Conservation (phyloP, 2,888 invertebrate species). For the Agonopterix arenella region DNA sequence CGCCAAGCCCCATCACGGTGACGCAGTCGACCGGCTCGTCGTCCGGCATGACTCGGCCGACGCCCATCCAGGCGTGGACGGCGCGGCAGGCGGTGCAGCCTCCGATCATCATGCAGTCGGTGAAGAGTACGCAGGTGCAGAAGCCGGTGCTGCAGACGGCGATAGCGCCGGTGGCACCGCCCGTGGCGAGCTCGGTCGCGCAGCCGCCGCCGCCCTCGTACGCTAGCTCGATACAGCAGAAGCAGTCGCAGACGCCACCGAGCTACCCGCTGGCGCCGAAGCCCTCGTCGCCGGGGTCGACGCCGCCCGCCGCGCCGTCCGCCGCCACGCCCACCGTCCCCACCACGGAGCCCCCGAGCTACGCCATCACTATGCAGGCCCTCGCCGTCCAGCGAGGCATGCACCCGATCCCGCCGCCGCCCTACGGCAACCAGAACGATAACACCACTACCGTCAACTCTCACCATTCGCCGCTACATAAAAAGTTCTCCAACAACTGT, state of each 20-base stretch:
- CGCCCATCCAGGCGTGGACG: slow-evolving; percentile 90
- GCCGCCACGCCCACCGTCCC: slow-evolving; percentile 76
- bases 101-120: slow-evolving; percentile 97
- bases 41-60: slow-evolving; percentile 84
- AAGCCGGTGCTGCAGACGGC: slow-evolving; percentile 97
- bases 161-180: slow-evolving; percentile 91
- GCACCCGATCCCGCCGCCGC: slow-evolving; percentile 82
- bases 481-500: slow-evolving; percentile 80
- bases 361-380: slow-evolving; percentile 93
- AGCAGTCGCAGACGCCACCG: slow-evolving; percentile 73
- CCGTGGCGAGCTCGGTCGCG: slow-evolving; percentile 64
- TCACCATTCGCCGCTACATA: slow-evolving; percentile 80
- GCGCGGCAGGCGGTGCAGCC: slow-evolving; percentile 93
- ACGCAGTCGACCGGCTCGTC: slow-evolving; percentile 79
- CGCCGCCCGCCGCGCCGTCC: slow-evolving; percentile 54
- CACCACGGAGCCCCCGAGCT: slow-evolving; percentile 93
- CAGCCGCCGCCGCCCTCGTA: slow-evolving; percentile 89
- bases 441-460: slow-evolving; percentile 55
- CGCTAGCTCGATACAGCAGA: slow-evolving; percentile 87
- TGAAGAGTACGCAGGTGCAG: slow-evolving; percentile 96
- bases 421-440: slow-evolving; percentile 75
- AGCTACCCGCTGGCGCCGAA: slow-evolving; percentile 70
- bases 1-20: slow-evolving; percentile 88
- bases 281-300: slow-evolving; percentile 72
- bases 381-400: slow-evolving; percentile 83